phyloP scores from a whole-genome alignment of 2,888 invertebrate genomes.

The Acanthoscelides obtectus region DNA sequence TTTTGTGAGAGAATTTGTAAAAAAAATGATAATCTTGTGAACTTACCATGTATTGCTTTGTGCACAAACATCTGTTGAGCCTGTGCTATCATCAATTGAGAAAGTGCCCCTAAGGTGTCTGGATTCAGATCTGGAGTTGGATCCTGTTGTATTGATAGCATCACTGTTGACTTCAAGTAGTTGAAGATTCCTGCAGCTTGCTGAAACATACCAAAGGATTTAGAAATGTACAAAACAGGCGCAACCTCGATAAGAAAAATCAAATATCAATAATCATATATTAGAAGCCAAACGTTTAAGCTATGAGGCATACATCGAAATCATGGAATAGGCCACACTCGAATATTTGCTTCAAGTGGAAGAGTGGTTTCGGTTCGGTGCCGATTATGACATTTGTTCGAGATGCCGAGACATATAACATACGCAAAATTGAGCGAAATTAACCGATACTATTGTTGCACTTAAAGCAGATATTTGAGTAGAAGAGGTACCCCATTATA shows the following conservation, averaged over 20 bases:
- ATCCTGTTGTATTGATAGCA: constrained; percentile 85
- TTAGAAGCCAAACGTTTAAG: not conserved
- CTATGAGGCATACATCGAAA: not conserved
- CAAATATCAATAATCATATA: not conserved
- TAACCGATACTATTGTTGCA: too few relatives aligned
- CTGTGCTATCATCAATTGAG: constrained; percentile 92
- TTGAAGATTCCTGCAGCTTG: constrained; percentile 87
- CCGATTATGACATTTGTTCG: too few relatives aligned
- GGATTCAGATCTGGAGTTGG: constrained; percentile 94
- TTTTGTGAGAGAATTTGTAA: not conserved
- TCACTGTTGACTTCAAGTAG: constrained; percentile 75
- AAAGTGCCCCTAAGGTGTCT: constrained; percentile 83
- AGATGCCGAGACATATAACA: too few relatives aligned
- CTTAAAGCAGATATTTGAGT: too few relatives aligned
- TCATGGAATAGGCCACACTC: not conserved
- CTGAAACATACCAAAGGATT: too few relatives aligned
- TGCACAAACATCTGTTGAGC: constrained; percentile 96
- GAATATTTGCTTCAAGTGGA: too few relatives aligned
- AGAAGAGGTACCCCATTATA: too few relatives aligned
- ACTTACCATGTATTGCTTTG: constrained; percentile 84
- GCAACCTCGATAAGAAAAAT: too few relatives aligned
- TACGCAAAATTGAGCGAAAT: too few relatives aligned
- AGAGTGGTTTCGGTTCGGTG: too few relatives aligned
- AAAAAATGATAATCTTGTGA: constrained; percentile 6
- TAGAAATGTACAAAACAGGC: too few relatives aligned